Conservation (phyloP, 2,113 vertebrate genomes). For the Cercocebus atys region DNA sequence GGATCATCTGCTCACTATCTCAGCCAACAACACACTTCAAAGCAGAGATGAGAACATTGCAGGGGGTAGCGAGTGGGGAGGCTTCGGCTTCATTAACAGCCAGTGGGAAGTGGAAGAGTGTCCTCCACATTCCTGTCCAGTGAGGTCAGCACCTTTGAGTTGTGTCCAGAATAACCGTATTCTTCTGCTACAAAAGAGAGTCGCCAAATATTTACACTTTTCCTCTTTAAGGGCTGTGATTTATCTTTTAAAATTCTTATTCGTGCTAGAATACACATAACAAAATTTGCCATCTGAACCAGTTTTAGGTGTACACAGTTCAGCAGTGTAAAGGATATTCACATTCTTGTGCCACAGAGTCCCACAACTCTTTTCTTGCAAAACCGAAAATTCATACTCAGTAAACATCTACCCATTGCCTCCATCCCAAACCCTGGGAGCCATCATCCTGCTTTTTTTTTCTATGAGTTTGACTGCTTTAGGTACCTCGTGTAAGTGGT, state of each 20-base stretch:
- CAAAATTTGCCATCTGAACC: not conserved
- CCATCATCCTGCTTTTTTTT: not conserved
- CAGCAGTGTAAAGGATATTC: too few relatives aligned
- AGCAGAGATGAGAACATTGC: not conserved
- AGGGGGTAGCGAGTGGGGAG: not conserved
- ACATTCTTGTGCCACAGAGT: too few relatives aligned
- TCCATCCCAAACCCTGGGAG: not conserved
- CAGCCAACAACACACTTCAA: not conserved
- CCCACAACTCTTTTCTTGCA: not conserved
- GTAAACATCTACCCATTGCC: rapidly evolving
- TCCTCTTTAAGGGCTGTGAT: not conserved
- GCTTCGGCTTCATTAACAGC: not conserved
- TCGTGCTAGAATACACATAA: not conserved
- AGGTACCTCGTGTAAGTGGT: rapidly evolving
- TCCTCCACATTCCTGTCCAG: rapidly evolving
- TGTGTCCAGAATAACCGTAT: not conserved
- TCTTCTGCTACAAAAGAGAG: not conserved
- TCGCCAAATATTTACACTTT: not conserved
- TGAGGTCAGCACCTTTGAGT: not conserved
- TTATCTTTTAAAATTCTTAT: not conserved
- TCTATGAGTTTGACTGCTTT: not conserved
- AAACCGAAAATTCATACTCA: not conserved
- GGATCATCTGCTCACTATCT: not conserved
- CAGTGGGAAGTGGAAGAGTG: not conserved
- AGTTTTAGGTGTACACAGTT: not conserved